Evolutionary conservation across 2,797 vertebrate species (phyloP), one percentile per base, ranked within the genome.

Genomic region (Microcaecilia unicolor): DNA sequence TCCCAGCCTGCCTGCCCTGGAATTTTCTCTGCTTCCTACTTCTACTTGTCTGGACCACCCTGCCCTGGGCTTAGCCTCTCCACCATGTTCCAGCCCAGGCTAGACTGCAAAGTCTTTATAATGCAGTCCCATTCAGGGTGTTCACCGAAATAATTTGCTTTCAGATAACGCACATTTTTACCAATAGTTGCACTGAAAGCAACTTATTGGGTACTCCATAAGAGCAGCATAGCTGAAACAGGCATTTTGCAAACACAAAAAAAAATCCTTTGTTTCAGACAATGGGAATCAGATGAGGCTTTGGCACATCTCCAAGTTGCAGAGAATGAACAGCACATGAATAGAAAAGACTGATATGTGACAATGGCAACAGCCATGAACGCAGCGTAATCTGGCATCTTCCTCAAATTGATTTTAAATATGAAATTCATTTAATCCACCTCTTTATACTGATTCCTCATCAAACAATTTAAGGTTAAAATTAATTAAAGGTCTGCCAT

Each of bases 401-500:
- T 52, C n/a, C 47, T 32, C 44, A 48, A 54, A 36, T 12, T 33
- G 47, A 30, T 46, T 61, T 42, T 16, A 49, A 48, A 46, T 20
- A 34, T 14, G 33, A 54, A 34, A 49, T 66, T 46, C 26, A 42
- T 52, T 49, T 48, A 46, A 57, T 55, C 51, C 32, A 48, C 41
- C 44, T 41, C 41, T 26, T 41, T 32, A 35, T 58, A 15, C 25
- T 25, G 52, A 38, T 45, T 58, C 56, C 56, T 60, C 57, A 45
- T 55, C 64, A 58, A 49, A 54, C 37, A 38, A 30, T 46, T 60
- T 29, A 51, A 35, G 34, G 32, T 31, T 22, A 17, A 56, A 67
- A n/a, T 56, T 53, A 54, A 69, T 69, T 41, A 50, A 34, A 60
- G n/a, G 44, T 45, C 34, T 35, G 30, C 30, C 9, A 5, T 44